Conservation (phyloP, 2,797 vertebrate genomes). For the Mormyrops boulengeri region DNA sequence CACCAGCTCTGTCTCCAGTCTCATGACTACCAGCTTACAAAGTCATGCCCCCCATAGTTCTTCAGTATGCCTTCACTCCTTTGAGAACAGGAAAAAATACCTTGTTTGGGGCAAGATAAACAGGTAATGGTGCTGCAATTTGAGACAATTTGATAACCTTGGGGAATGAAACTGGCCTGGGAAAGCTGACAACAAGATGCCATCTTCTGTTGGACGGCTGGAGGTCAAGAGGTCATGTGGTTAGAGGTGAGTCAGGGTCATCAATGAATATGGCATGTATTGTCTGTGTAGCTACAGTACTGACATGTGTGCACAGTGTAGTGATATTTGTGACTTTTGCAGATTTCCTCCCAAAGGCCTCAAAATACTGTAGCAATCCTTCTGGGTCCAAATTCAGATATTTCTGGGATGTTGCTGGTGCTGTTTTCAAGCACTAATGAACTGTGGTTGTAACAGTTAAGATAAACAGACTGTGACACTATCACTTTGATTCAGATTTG, state of each 20-base stretch:
- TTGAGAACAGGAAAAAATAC: not conserved
- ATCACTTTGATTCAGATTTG: not conserved
- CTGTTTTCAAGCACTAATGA: not conserved
- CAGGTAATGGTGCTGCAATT: not conserved
- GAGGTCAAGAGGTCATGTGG: not conserved
- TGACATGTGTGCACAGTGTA: not conserved
- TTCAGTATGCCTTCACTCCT: not conserved
- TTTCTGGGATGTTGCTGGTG: not conserved
- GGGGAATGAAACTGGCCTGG: not conserved
- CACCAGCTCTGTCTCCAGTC: not conserved
- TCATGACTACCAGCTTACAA: not conserved
- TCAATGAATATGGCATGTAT: not conserved
- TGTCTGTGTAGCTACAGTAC: not conserved
- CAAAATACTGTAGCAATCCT: not conserved
- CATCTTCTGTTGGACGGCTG: not conserved
- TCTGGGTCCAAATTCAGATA: not conserved
- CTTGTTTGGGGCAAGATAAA: not conserved
- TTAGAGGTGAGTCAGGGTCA: not conserved
- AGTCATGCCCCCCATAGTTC: not conserved
- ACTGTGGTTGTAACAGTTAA: not conserved
- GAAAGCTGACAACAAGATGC: not conserved
- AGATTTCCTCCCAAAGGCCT: not conserved
- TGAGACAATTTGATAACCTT: constrained; percentile 6
- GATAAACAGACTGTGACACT: not conserved
- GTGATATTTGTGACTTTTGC: not conserved